Evolutionary conservation across 2,888 invertebrate genomes (phyloP), one percentile per base, ranked within the genome.

Genomic region (Caenorhabditis macrosperma): DNA sequence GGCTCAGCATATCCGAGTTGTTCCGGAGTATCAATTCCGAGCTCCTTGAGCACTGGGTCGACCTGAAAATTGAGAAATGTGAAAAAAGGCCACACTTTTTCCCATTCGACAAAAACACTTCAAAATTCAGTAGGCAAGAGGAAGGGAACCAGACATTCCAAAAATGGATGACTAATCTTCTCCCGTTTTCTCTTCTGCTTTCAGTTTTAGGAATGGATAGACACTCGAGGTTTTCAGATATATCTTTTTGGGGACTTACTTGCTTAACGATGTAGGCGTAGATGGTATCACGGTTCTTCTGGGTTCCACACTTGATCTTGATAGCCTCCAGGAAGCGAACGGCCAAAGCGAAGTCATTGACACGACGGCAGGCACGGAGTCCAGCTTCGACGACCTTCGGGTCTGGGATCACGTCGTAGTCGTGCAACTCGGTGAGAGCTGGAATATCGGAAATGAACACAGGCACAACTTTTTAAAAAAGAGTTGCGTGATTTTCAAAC

Each of bases 1-100:
- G 98, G 99, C 92, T 96, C 95, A 92, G 97, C 97, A 90, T 95
- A 97, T 80, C 97, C 97, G 89, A 99, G 93, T 91, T 98, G 96
- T 91, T 97, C 97, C 0, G 95, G 95, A 33, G 97, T 96, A 68
- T 94, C 94, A 86, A 99, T 94, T 55, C 99, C 98, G 76, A 99
- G 93, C 92, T 99, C 97, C 48, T 94, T 94, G 76, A 99, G 93
- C 2, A 96, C 96, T 35, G 99, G 97, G 89, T 93, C 93, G 87
- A 99, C 94, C 93, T 97, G 95, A 91, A 95, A 67, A 24, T 22
- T 12, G 7, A 35, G n/a, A 10, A 28, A 52, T 44, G 22, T 33
- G 20, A 20, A 38, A n/a, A 24, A 20, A 28, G 24, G 2, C 5
- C 38, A 24, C 22, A 26, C 9, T 50, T 15, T 33, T 63, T 52